These are phyloP conservation scores for Antheraea assamensis DNA, from an alignment of 2,888 invertebrate genomes.

Conservation along the genomic window DNA sequence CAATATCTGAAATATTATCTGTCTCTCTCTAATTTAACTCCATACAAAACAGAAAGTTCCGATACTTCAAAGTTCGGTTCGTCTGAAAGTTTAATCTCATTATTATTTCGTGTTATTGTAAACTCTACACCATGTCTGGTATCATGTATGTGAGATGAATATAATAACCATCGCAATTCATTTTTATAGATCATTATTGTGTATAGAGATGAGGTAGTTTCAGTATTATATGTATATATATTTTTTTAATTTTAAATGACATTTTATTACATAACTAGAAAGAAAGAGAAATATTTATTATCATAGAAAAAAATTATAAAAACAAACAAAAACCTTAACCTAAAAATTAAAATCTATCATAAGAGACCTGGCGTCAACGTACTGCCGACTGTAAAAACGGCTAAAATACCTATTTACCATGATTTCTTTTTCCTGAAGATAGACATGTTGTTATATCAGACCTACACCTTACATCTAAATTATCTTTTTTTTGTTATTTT, in stretches of 20 bases:
- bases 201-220: neutral
- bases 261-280: neutral
- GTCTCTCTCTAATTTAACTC: too few relatives aligned
- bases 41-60: neutral
- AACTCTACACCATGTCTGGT: neutral
- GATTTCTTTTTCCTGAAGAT: too few relatives aligned
- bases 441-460: too few relatives aligned
- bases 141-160: neutral
- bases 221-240: neutral
- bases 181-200: neutral
- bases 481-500: too few relatives aligned
- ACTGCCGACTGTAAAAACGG: too few relatives aligned
- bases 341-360: too few relatives aligned
- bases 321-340: too few relatives aligned
- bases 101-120: neutral
- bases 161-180: neutral
- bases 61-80: neutral
- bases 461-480: too few relatives aligned
- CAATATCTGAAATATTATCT: neutral
- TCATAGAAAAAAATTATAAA: too few relatives aligned
- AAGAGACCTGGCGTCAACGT: too few relatives aligned
- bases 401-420: too few relatives aligned
- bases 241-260: neutral
- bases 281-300: too few relatives aligned
- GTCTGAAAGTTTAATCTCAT: conserved; percentile 7